Percentiles rank a stretch among this genome's conserved stretches.
These are phyloP conservation scores for Xenentodon cancila DNA, from an alignment of 2,797 vertebrate species.

Conservation along the genomic window DNA sequence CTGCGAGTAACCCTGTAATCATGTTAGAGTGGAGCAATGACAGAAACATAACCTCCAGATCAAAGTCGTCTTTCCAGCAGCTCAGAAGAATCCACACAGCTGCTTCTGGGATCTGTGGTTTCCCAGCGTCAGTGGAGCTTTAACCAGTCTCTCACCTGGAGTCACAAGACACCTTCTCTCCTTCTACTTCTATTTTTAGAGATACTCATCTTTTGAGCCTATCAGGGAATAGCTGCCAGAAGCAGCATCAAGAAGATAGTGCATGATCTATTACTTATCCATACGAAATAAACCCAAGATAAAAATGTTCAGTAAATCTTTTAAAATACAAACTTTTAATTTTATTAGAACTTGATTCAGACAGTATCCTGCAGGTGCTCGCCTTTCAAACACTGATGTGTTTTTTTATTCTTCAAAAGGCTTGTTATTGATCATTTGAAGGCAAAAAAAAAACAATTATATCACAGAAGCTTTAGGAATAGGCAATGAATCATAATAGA, in stretches of 20 bases:
- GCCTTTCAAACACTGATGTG: no score
- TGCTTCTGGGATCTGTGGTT: conserved; percentile 26
- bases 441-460: no score
- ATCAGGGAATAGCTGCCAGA: neutral
- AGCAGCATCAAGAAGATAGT: neutral
- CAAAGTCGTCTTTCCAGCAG: conserved; percentile 31
- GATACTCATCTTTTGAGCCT: neutral
- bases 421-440: no score
- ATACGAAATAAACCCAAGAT: neutral
- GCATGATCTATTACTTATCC: neutral
- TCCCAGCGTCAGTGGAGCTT: conserved; percentile 31
- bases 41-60: conserved; percentile 30
- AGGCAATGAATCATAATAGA: no score
- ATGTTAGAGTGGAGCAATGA: neutral
- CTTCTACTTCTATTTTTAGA: no score
- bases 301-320: no score
- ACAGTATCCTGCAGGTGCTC: no score
- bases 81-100: conserved; percentile 33
- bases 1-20: conserved; percentile 10
- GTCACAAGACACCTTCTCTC: no score
- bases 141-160: conserved; percentile 19
- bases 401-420: no score
- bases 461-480: no score
- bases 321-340: no score
- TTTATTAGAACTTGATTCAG: no score